These are phyloP conservation scores for Eurosta solidaginis DNA, from an alignment of 1,140 invertebrate species.

Conservation along the genomic window DNA sequence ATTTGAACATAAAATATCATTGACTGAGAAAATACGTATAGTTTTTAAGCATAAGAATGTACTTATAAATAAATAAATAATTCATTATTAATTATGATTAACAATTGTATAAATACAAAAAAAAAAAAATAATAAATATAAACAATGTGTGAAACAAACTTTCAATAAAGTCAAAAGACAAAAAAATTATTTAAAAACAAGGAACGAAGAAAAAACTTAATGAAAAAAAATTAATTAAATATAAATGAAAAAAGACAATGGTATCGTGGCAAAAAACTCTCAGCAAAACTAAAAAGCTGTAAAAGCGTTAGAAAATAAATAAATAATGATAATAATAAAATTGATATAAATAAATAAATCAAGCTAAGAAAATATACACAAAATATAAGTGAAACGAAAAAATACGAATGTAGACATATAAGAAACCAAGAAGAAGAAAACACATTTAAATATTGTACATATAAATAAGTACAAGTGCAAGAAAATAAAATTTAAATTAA, in stretches of 20 bases:
- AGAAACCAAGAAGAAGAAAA: slow-evolving; percentile 36
- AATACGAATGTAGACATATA: slow-evolving; percentile 16
- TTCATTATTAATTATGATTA: background rate
- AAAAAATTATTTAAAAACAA: slow-evolving; percentile 34
- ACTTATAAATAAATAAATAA: slow-evolving; percentile 25
- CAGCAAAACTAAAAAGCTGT: background rate
- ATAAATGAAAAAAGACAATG: background rate
- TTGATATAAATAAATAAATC: slow-evolving; percentile 36
- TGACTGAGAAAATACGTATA: slow-evolving; percentile 35
- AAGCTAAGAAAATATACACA: slow-evolving; percentile 37
- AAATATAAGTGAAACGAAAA: slow-evolving; percentile 37
- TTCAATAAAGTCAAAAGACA: slow-evolving; percentile 43
- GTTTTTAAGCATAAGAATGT: slow-evolving; percentile 2
- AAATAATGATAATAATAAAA: slow-evolving; percentile 10
- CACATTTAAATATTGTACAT: slow-evolving; percentile 34
- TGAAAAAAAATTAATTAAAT: slow-evolving; percentile 22
- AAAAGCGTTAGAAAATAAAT: background rate
- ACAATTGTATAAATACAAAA: slow-evolving; percentile 43
- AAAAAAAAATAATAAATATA: slow-evolving; percentile 38
- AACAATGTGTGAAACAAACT: slow-evolving; percentile 41
- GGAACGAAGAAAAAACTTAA: slow-evolving; percentile 1
- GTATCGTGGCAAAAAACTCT: background rate
- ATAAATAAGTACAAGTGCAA: slow-evolving; percentile 40
- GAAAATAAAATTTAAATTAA: slow-evolving; percentile 15
- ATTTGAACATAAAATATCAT: slow-evolving; percentile 36